Evolutionary conservation across 2,797 vertebrate genomes (phyloP).

Genomic region (Hirundo rustica): DNA sequence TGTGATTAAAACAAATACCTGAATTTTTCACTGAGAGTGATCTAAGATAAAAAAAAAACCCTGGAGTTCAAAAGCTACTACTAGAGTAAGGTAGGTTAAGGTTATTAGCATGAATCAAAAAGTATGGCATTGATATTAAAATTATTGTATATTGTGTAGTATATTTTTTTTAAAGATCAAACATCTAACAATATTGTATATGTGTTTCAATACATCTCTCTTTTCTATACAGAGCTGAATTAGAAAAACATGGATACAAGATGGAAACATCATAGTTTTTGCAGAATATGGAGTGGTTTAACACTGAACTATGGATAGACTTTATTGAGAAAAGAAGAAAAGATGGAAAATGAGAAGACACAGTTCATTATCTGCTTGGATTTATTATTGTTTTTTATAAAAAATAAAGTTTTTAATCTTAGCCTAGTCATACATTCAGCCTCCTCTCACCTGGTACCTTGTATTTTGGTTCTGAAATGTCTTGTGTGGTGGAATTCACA

Average conservation of each 20-base stretch:
- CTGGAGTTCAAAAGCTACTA: not conserved
- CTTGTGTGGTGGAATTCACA: not conserved
- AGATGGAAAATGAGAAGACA: slow-evolving; percentile 23
- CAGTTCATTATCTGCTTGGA: slow-evolving; percentile 53
- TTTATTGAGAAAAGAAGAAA: slow-evolving; percentile 9
- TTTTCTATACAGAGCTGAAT: slow-evolving; percentile 87
- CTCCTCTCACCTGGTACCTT: not conserved
- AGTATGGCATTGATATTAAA: not conserved
- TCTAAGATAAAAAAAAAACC: not conserved
- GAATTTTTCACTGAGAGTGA: not conserved
- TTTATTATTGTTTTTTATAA: slow-evolving; percentile 70
- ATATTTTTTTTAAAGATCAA: not conserved
- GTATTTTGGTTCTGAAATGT: not conserved
- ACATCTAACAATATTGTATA: not conserved
- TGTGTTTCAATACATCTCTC: slow-evolving; percentile 48
- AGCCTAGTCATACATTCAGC: not conserved
- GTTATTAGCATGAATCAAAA: not conserved
- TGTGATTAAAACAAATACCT: not conserved
- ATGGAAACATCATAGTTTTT: slow-evolving; percentile 95
- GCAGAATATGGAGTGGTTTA: slow-evolving; percentile 25
- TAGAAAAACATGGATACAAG: slow-evolving; percentile 99
- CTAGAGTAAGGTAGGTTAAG: not conserved
- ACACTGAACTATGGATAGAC: slow-evolving; percentile 64
- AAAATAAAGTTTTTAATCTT: slow-evolving; percentile 70
- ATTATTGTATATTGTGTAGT: not conserved